Percentiles rank a stretch among this genome's conserved stretches.
These are phyloP conservation scores for Eptatretus burgeri DNA, from an alignment of 2,113 vertebrate species.

Conservation along the genomic window DNA sequence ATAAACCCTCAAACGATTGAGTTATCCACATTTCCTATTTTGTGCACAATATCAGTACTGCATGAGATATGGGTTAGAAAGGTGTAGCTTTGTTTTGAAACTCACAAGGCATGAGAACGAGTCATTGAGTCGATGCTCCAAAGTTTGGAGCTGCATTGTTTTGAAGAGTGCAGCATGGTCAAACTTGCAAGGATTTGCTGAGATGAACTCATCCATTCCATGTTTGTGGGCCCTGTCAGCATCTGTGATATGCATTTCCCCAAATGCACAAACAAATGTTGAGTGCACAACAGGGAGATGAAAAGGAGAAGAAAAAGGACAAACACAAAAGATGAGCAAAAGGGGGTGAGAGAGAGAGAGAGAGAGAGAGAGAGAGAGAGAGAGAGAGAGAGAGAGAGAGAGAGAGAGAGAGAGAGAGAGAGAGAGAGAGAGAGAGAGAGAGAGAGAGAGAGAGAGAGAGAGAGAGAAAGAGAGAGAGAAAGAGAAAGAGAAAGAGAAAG, in stretches of 20 bases:
- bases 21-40: background rate
- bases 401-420: too few species aligned
- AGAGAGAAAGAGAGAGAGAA: too few species aligned
- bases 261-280: too few species aligned
- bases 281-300: too few species aligned
- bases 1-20: background rate
- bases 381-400: too few species aligned
- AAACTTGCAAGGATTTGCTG: slow-evolving; percentile 94
- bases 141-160: slow-evolving; percentile 77
- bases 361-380: too few species aligned
- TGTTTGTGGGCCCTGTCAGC: slow-evolving; percentile 98
- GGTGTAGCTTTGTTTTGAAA: slow-evolving; percentile 12
- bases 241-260: slow-evolving; percentile 22
- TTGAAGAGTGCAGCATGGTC: slow-evolving; percentile 90
- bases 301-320: too few species aligned
- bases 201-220: slow-evolving; percentile 99
- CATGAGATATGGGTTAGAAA: background rate
- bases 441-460: too few species aligned
- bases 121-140: slow-evolving; percentile 98
- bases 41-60: background rate
- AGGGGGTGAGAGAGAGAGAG: too few species aligned
- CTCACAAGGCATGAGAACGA: slow-evolving; percentile 98
- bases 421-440: too few species aligned
- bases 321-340: too few species aligned
- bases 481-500: too few species aligned